A percentile compares a stretch with the other conserved stretches of the same genome.
Conservation (phyloP, 2,113 vertebrate species). For the Burhinus oedicnemus region DNA sequence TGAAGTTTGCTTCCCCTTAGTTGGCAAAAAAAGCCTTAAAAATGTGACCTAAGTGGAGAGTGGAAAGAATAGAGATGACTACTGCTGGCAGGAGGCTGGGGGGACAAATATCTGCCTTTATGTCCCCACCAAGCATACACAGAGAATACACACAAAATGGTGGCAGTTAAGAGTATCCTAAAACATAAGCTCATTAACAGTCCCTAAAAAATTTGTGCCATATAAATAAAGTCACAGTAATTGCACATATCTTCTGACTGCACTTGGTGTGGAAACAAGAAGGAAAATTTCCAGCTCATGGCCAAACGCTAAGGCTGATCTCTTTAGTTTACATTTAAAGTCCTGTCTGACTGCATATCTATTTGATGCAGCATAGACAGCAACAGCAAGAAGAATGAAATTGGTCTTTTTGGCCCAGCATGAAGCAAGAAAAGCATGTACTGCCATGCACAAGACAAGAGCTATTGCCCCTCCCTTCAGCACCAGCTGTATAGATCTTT, state of each 20-base stretch:
- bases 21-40: neutral
- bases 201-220: neutral
- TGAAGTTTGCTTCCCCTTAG: neutral
- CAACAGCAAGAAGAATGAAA: neutral
- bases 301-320: neutral
- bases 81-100: neutral
- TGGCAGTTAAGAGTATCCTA: neutral
- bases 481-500: neutral
- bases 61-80: neutral
- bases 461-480: neutral
- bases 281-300: neutral
- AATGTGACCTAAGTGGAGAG: neutral
- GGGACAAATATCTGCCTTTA: neutral
- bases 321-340: neutral
- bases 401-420: neutral
- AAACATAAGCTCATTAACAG: neutral
- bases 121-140: neutral
- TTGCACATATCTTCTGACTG: neutral
- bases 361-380: neutral
- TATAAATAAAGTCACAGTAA: neutral
- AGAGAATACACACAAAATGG: neutral
- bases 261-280: neutral
- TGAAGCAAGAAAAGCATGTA: neutral
- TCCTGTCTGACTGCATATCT: neutral
- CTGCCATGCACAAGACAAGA: neutral